These are phyloP conservation scores for Euglossa dilemma DNA, from an alignment of 1,140 invertebrate species.

Conservation along the genomic window DNA sequence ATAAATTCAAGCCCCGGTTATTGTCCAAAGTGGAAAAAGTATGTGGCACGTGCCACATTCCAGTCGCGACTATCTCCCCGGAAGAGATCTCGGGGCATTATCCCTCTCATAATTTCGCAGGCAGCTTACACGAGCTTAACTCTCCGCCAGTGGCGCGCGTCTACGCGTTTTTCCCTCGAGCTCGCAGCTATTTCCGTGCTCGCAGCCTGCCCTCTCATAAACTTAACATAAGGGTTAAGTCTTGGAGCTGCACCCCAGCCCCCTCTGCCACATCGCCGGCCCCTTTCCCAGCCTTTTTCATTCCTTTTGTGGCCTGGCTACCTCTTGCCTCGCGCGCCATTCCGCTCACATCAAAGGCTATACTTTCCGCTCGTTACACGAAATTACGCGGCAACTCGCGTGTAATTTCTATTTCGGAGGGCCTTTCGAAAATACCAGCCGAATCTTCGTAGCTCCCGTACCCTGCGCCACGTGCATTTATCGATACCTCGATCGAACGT, in stretches of 20 bases:
- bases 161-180: slow-evolving; percentile 48
- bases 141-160: slow-evolving; percentile 50
- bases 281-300: slow-evolving; percentile 42
- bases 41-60: slow-evolving; percentile 58
- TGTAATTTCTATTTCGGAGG: slow-evolving; percentile 16
- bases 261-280: background rate
- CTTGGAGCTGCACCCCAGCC: slow-evolving; percentile 35
- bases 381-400: slow-evolving; percentile 52
- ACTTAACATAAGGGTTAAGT: slow-evolving; percentile 75
- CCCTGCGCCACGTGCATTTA: too few relatives aligned
- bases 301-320: slow-evolving; percentile 59
- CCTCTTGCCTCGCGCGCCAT: slow-evolving; percentile 26
- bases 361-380: slow-evolving; percentile 60
- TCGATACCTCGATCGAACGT: background rate
- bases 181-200: slow-evolving; percentile 51
- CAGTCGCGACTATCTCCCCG: slow-evolving; percentile 48
- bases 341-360: slow-evolving; percentile 58
- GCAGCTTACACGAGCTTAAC: slow-evolving; percentile 74
- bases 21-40: slow-evolving; percentile 43
- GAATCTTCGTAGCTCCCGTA: background rate
- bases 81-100: slow-evolving; percentile 69
- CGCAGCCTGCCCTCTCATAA: slow-evolving; percentile 66
- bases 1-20: slow-evolving; percentile 42
- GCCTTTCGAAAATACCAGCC: background rate
- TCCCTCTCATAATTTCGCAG: slow-evolving; percentile 76